phyloP scores from a whole-genome alignment of 2,797 vertebrate genomes.

The Zalophus californianus region DNA sequence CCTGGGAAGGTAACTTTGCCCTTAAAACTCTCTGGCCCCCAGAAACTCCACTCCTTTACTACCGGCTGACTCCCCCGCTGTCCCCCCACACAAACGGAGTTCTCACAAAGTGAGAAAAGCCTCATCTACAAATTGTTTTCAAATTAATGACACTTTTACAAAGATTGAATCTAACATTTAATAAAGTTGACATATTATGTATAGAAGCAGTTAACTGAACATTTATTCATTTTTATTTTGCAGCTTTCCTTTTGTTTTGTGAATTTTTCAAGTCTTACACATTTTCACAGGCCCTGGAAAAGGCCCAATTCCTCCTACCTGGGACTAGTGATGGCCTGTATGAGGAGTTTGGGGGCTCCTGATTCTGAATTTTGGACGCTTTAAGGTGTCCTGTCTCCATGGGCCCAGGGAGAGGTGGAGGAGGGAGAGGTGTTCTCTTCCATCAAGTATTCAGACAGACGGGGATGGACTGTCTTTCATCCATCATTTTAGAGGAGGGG shows the following conservation, averaged over 20 bases:
- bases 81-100: not conserved
- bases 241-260: not conserved
- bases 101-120: not conserved
- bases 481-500: not conserved
- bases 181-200: rapidly evolving
- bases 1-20: not conserved
- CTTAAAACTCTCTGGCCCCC: not conserved
- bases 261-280: not conserved
- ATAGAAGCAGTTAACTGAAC: not conserved
- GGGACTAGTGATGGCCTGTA: not conserved
- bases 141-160: not conserved
- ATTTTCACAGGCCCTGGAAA: not conserved
- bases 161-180: not conserved
- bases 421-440: not conserved
- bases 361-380: not conserved
- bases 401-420: not conserved
- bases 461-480: not conserved
- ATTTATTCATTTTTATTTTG: not conserved
- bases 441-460: not conserved
- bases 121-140: not conserved
- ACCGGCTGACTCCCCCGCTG: rapidly evolving
- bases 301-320: not conserved
- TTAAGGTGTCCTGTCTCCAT: not conserved
- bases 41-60: not conserved
- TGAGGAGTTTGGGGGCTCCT: not conserved